Evolutionary conservation across 23 tunicate species (phyloP), one percentile per base, ranked within the genome.

Genomic region (Phallusia fumigata): DNA sequence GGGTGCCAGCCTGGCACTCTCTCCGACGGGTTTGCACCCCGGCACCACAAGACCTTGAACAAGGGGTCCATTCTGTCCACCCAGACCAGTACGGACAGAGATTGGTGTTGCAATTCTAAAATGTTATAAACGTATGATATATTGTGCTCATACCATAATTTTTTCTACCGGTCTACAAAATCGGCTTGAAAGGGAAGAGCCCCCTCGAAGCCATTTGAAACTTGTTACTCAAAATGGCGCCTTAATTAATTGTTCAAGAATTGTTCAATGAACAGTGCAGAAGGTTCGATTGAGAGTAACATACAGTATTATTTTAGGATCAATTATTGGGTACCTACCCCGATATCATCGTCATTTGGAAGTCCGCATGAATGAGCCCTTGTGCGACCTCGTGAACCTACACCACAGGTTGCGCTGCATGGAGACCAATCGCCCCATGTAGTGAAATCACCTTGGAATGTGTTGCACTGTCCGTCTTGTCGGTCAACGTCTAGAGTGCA

Each of bases 1-100:
- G 32, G 28, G 31, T 51, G 0, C 95, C 99, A 19, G 78, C 86
- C 64, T 91, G 80, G 65, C 97, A 92, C 19, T 44, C 34, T 19
- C 99, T 82, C 18, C 64, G 44, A 31, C 97, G 76, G 10, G 87
- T 53, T 36, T 80, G 85, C 3, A 12, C 31, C 35, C 97, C 96
- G 21, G 34, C 73, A 13, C 97, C 97, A 80, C 99, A 97, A 10
- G 97, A 77, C 49, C 36, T 83, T 22, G 99, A 88, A 75, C 99
- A 97, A 13, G 33, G 76, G 31, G 91, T 86, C 86, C 91, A 88
- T 53, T 53, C 79, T n/a, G 91, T 77, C 99, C 99, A 94, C 3
- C 91, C 98, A 0, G 97, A 87, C 97, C 97, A 92, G 83, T 92
- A 87, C 22, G 97, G 97, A 79, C 97, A 92, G 18, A 64, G 83